Percentiles rank a stretch among this genome's conserved stretches.
phyloP scores from a whole-genome alignment of 2,113 vertebrate species.

The Sylvietta virens region DNA sequence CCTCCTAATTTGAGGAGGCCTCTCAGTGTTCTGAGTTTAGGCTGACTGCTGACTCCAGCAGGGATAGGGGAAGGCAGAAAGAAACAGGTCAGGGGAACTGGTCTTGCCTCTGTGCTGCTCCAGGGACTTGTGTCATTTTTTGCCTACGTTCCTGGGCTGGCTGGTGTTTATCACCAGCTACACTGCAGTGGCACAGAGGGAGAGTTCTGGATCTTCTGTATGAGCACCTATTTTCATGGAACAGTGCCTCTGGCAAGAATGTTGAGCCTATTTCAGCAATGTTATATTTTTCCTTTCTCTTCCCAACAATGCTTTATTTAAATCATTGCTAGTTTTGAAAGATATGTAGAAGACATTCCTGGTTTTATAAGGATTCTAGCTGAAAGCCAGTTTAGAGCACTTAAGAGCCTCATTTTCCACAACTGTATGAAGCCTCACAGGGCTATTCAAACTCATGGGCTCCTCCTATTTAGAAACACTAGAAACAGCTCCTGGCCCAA shows the following conservation, averaged over 20 bases:
- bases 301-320: neutral
- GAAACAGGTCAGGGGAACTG: neutral
- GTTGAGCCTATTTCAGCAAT: neutral
- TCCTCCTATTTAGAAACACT: neutral
- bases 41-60: neutral
- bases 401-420: neutral
- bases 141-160: rapidly evolving
- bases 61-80: neutral
- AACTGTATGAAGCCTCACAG: neutral
- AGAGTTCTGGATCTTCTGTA: neutral
- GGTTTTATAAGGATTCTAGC: neutral
- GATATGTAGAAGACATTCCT: neutral
- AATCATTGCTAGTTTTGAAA: neutral
- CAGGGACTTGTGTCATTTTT: neutral
- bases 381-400: neutral
- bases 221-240: neutral
- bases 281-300: neutral
- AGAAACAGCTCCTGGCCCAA: neutral
- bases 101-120: neutral
- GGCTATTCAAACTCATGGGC: neutral
- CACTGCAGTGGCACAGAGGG: neutral
- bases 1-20: neutral
- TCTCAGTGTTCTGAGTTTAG: neutral
- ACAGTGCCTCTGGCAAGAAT: neutral
- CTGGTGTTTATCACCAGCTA: neutral